Base-by-base conservation (phyloP, 2,113 vertebrate species). In the Labrus mixtus region DNA sequence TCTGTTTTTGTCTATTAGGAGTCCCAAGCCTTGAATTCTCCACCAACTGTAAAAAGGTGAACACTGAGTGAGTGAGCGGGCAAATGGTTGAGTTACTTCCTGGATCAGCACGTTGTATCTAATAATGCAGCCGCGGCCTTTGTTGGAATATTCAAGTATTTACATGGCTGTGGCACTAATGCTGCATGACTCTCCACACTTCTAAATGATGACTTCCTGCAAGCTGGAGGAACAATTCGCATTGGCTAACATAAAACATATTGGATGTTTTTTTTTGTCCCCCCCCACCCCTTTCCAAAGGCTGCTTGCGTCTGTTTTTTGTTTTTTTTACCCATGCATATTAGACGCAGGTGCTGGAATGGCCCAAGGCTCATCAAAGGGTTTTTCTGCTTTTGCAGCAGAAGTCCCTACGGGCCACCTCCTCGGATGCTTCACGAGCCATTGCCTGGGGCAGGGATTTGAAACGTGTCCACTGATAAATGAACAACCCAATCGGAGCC, bases 381-480 rank as follows among this genome's bases (percentile, higher is more conserved):
- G 41, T 66, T 84, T 84, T 85, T 82, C 64, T 83, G 75, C 79
- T 73, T 76, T 79, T 80, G 59, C 76, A 75, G 78, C 79, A 75
- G 55, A 63, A 77, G 76, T 89, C 89, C 88, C 87, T 39, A 58
- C 5, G 43, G 88, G 81, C 78, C 41, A 39, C 68, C 75, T 83
- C 69, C 82, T 87, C 43, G 5, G 67, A 76, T 70, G 80, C 82
- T 84, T 64, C 81, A 80, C 15, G 57, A 88, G 81, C 83, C 68
- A 64, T 80, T 70, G 89, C 90, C 86, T 37, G 65, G 78, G 76
- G 90, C 83, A 58, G 85, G 73, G 88, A 87, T 92, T 89, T 87
- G 62, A 88, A 93, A 91, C 33, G 43, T 75, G 87, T 78, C 87
- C 82, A 41, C 71, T 91, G 90, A 93, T 91, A 93, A 91, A 93